Evolutionary conservation across 2,888 invertebrate species (phyloP).

Genomic region (Lepidochrysops patricia): DNA sequence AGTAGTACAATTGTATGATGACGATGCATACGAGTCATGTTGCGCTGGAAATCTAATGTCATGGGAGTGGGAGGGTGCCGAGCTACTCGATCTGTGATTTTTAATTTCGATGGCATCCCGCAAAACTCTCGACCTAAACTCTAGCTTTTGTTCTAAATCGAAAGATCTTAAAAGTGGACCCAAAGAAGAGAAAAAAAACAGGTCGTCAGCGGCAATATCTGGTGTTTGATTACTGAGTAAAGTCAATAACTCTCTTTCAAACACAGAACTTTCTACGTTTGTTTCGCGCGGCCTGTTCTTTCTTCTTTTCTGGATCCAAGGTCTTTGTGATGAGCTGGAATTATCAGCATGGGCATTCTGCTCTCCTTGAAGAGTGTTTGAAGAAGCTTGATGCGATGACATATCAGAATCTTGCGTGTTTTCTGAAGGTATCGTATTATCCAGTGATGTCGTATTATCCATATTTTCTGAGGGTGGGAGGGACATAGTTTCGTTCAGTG

Average conservation of each 20-base stretch:
- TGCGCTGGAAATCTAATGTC: slow-evolving; percentile 17
- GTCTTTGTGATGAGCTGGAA: slow-evolving; percentile 23
- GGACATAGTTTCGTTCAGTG: slow-evolving; percentile 21
- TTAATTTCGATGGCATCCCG: slow-evolving; percentile 23
- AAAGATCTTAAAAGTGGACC: slow-evolving; percentile 26
- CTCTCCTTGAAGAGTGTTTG: too few species aligned
- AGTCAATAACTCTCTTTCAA: slow-evolving; percentile 25
- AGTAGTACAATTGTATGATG: slow-evolving; percentile 22
- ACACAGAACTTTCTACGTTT: slow-evolving; percentile 12
- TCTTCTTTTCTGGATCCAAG: slow-evolving; percentile 20
- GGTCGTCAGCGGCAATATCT: slow-evolving; percentile 26
- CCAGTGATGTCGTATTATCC: slow-evolving; percentile 14
- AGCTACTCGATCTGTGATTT: slow-evolving; percentile 24
- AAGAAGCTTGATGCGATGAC: too few species aligned
- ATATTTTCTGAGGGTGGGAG: slow-evolving; percentile 21
- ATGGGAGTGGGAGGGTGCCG: slow-evolving; percentile 19
- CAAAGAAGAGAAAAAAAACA: slow-evolving; percentile 26
- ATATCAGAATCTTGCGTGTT: too few species aligned
- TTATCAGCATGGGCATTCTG: slow-evolving; percentile 22
- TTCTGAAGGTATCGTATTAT: slow-evolving; percentile 20
- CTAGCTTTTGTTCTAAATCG: slow-evolving; percentile 26
- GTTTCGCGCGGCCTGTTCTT: slow-evolving; percentile 18
- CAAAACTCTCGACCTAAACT: slow-evolving; percentile 29
- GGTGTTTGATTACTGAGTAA: slow-evolving; percentile 26
- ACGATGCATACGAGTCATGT: slow-evolving; percentile 13